Evolutionary conservation across 2,113 vertebrate species (phyloP).

Genomic region (Tenebrosternarchus preto): DNA sequence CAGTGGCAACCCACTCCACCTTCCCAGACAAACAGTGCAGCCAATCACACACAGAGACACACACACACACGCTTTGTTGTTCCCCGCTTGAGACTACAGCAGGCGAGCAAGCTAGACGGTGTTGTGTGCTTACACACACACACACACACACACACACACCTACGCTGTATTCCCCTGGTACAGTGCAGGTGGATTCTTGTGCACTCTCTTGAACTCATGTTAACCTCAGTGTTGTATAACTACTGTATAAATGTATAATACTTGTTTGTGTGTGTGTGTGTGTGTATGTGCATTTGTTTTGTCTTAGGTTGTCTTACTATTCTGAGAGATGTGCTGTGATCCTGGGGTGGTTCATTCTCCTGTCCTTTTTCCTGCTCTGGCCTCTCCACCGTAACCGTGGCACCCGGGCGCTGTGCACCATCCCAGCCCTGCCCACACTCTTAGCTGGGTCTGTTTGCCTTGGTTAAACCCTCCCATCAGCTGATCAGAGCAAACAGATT

Average conservation of each 20-base stretch:
- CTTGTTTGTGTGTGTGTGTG: too few relatives aligned
- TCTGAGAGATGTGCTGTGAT: not conserved
- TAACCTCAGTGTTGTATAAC: too few relatives aligned
- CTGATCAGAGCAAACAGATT: slow-evolving; percentile 46
- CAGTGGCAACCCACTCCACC: slow-evolving; percentile 67
- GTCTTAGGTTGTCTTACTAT: not conserved
- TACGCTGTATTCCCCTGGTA: too few relatives aligned
- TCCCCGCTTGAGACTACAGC: slow-evolving; percentile 11
- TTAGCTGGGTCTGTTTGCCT: slow-evolving; percentile 30
- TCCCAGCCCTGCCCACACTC: not conserved
- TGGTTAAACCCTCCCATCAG: slow-evolving; percentile 37
- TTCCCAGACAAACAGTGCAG: slow-evolving; percentile 45
- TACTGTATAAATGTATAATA: too few relatives aligned
- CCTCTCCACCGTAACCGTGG: slow-evolving; percentile 15
- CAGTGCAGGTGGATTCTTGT: too few relatives aligned
- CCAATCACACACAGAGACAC: slow-evolving; percentile 34
- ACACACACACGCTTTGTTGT: slow-evolving; percentile 32
- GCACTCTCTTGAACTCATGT: too few relatives aligned
- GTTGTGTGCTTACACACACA: not conserved
- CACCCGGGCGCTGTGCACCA: too few relatives aligned
- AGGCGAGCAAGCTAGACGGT: slow-evolving; percentile 17
- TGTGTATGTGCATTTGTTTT: not conserved
- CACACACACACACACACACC: not conserved
- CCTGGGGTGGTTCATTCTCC: not conserved
- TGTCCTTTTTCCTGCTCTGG: not conserved